A percentile compares a stretch with the other conserved stretches of the same genome.
Evolutionary conservation across 2,113 vertebrate genomes (phyloP).

Genomic region (Epinephelus lanceolatus): DNA sequence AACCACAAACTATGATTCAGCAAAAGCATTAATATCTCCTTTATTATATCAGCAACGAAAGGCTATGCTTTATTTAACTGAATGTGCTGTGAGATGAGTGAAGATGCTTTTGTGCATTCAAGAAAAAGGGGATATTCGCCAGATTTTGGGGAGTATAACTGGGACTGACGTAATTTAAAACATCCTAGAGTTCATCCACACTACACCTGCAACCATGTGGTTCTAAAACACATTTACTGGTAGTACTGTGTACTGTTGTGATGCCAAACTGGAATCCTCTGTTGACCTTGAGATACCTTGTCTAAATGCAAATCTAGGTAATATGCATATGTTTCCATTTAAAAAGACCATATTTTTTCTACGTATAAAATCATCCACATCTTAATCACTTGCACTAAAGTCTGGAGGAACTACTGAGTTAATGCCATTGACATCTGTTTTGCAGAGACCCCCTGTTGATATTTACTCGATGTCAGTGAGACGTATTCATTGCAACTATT

Average conservation of each 20-base stretch:
- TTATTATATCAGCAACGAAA: constrained; percentile 44
- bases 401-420: constrained; percentile 43
- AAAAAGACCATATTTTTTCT: constrained; percentile 39
- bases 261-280: constrained; percentile 20
- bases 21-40: constrained; percentile 56
- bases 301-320: constrained; percentile 70
- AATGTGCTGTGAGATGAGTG: constrained; percentile 34
- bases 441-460: constrained; percentile 61
- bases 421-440: constrained; percentile 65
- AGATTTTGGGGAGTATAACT: constrained; percentile 40
- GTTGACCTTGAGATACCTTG: constrained; percentile 63
- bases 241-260: constrained; percentile 15
- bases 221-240: constrained; percentile 31
- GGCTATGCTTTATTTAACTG: constrained; percentile 37
- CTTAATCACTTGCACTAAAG: constrained; percentile 56
- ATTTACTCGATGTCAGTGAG: constrained; percentile 55
- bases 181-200: constrained; percentile 34
- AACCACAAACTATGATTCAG: constrained; percentile 66
- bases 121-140: not conserved
- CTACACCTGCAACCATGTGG: constrained; percentile 20
- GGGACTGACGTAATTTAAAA: constrained; percentile 41
- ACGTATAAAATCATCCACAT: constrained; percentile 18
- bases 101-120: constrained; percentile 34
- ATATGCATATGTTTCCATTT: constrained; percentile 60
- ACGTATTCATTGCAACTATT: constrained; percentile 67